These are phyloP conservation scores for Sarcophaga bullata DNA, from an alignment of 1,140 invertebrate genomes.

Conservation along the genomic window DNA sequence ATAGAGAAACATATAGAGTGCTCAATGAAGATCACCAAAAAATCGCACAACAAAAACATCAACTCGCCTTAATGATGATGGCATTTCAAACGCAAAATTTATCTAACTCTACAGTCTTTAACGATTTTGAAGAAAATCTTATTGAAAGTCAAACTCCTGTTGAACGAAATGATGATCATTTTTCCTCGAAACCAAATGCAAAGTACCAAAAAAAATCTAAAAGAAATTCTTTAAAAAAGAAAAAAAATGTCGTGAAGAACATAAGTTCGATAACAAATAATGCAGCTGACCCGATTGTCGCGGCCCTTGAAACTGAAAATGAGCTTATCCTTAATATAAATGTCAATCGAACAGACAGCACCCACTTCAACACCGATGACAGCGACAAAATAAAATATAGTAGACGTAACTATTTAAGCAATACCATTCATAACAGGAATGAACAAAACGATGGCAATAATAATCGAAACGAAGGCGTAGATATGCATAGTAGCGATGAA, in stretches of 20 bases:
- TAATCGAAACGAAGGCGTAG: neutral
- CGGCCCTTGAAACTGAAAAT: neutral
- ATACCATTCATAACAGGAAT: neutral
- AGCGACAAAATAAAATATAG: neutral
- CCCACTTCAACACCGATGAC: neutral
- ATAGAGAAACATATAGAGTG: neutral
- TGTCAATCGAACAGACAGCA: neutral
- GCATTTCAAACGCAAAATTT: neutral
- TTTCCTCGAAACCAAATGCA: neutral
- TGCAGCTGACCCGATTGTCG: neutral
- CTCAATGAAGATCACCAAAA: neutral
- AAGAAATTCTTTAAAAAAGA: neutral
- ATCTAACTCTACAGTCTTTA: neutral
- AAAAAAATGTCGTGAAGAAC: neutral
- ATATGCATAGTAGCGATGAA: neutral
- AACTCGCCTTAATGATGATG: conserved; percentile 6
- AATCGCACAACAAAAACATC: neutral
- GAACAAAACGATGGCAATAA: neutral
- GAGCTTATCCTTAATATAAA: neutral
- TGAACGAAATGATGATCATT: neutral
- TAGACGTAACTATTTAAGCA: neutral
- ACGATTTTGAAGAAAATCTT: neutral
- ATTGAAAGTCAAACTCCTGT: neutral
- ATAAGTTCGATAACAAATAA: too few relatives aligned
- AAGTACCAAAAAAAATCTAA: neutral